Evolutionary conservation across 2,888 invertebrate species (phyloP).

Genomic region (Metopia argyrocephala): DNA sequence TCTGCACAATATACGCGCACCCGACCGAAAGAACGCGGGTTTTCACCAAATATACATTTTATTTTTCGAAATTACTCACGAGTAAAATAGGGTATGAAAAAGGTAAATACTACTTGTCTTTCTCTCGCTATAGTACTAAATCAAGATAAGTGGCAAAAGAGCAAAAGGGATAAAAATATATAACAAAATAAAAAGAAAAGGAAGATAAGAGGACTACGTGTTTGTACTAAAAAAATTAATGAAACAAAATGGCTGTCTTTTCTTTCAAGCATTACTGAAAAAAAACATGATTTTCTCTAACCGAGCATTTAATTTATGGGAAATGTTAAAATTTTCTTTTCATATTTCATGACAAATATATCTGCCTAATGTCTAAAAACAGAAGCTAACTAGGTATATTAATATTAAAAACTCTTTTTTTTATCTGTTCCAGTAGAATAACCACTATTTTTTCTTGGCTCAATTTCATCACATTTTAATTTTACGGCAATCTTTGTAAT

Average conservation of each 20-base stretch:
- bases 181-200: constrained; percentile 1
- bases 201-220: constrained; percentile 63
- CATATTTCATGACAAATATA: background rate
- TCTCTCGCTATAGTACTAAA: constrained; percentile 63
- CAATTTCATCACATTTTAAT: constrained; percentile 61
- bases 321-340: background rate
- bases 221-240: constrained; percentile 65
- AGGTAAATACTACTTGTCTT: constrained; percentile 35
- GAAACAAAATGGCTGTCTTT: constrained; percentile 75
- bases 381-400: background rate
- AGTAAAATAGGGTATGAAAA: constrained; percentile 61
- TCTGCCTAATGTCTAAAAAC: background rate
- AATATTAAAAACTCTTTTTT: constrained; percentile 41
- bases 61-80: constrained; percentile 74
- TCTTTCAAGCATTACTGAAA: constrained; percentile 45
- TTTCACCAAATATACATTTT: constrained; percentile 77
- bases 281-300: constrained; percentile 50
- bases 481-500: constrained; percentile 31
- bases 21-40: constrained; percentile 77
- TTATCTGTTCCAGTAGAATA: constrained; percentile 35
- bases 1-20: constrained; percentile 73
- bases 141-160: constrained; percentile 17
- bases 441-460: constrained; percentile 54
- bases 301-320: background rate
- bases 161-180: constrained; percentile 63